These are phyloP conservation scores for Gymnorhina tibicen DNA, from an alignment of 2,113 vertebrate genomes.

Conservation along the genomic window DNA sequence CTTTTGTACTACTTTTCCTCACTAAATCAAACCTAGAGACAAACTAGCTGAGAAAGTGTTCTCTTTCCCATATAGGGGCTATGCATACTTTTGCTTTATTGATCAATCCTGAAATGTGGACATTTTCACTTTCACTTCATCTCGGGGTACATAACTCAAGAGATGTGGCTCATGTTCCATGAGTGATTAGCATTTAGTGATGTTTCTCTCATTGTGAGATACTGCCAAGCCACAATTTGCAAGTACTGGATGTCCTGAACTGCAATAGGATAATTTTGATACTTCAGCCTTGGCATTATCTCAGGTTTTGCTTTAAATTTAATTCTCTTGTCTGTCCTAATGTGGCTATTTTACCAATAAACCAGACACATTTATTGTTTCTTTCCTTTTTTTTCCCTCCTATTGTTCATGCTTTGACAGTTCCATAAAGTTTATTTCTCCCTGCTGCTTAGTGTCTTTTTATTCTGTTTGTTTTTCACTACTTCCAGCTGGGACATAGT, in stretches of 20 bases:
- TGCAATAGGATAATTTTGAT: not conserved
- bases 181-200: not conserved
- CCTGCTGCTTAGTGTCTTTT: constrained; percentile 69
- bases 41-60: not conserved
- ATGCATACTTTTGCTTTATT: not conserved
- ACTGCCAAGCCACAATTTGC: constrained; percentile 1
- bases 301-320: constrained; percentile 28
- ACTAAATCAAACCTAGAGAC: not conserved
- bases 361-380: constrained; percentile 52
- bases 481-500: constrained; percentile 68
- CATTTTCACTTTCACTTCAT: not conserved
- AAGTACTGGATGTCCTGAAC: not conserved
- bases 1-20: not conserved
- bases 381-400: not conserved
- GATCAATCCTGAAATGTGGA: not conserved
- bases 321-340: constrained; percentile 38
- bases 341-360: constrained; percentile 59
- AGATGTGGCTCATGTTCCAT: not conserved
- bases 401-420: constrained; percentile 69
- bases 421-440: constrained; percentile 78
- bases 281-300: not conserved
- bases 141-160: not conserved
- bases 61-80: not conserved
- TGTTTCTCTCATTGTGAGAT: not conserved
- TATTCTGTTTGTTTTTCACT: constrained; percentile 68